Base-by-base conservation (phyloP, 1,140 invertebrate species). In the Conus betulinus region DNA sequence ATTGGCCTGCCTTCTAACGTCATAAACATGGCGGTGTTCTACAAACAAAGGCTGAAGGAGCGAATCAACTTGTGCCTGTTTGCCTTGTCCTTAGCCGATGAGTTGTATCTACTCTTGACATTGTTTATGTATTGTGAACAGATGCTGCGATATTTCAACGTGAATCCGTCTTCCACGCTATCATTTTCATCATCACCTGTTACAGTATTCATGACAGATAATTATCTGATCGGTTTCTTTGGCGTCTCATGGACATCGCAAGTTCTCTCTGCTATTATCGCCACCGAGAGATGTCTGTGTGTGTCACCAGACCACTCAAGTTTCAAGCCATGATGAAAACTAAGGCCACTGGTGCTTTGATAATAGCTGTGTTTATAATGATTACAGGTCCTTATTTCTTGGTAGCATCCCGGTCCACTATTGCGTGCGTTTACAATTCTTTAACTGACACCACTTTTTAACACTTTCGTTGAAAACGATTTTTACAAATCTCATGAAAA, bases 211-310 rank as follows among this genome's bases (percentile, higher is more conserved):
- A 51, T 81, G 39, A 3, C 25, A 2, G 7, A 52, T 15, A 39
- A 81, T 51, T n/a, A 81, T 27, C 27, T 81, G 2, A 25, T 27
- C 39, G 84, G 84, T 27, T 67, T 67, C 20, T n/a, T 39, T 39
- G 84, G 57, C 27, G 13, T 71, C 20, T 17, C 27, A n/a, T 71
- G 6, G 17, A 57, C 84, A 17, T 85, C 84, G 17, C 57, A 67
- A 55, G 23, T 67, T 51, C 27, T 85, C 8, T 85, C 84, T n/a
- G 84, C 84, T 6, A 85, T 51, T 7, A 71, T 85, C 60, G 57
- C 84, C 20, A 60, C 53, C 13, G 83, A 63, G 55, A 39, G 55
- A 39, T 84, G 83, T 84, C 25, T 84, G 20, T 84, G 83, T 60
- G 83, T 84, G n/a, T 39, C 23, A 23, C 53, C 83, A 60, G 20